A percentile compares a stretch with the other conserved stretches of the same genome.
phyloP scores from a whole-genome alignment of 2,113 vertebrate species.

The Oryctolagus cuniculus region mOryCun1.1 NC_091453.1:58193001-58193500 shows the following conservation, averaged over 20 bases:
- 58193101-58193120: background rate
- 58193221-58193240: background rate
- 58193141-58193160: background rate
- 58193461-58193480: background rate
- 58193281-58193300: background rate
- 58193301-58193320: background rate
- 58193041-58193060: background rate
- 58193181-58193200: background rate
- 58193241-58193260: background rate
- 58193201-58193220: background rate
- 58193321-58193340: background rate
- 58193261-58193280: constrained; percentile 21
- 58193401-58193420: background rate
- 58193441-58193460: background rate
- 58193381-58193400: constrained; percentile 28
- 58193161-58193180: background rate
- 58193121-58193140: background rate
- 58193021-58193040: background rate
- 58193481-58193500: background rate
- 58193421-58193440: background rate
- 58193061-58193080: background rate
- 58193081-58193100: background rate
- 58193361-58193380: background rate
- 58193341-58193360: background rate
- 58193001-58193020: background rate